These are phyloP conservation scores for Litoditis marina DNA, from an alignment of 2,888 invertebrate genomes.

Conservation along the genomic window DNA sequence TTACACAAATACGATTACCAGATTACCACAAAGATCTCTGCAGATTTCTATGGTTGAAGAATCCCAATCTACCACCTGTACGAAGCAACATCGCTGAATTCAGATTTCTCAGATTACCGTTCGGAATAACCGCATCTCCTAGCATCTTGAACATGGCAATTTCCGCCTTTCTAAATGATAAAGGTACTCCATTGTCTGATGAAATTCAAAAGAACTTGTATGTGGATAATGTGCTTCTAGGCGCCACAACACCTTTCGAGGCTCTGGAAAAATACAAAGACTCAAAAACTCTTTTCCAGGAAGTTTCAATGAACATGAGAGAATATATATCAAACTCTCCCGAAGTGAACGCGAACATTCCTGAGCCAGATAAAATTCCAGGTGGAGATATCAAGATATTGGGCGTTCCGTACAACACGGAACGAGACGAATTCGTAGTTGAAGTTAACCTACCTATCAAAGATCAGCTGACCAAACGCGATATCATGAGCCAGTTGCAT, in stretches of 20 bases:
- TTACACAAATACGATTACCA: neutral
- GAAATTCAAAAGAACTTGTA: neutral
- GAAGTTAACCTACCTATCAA: neutral
- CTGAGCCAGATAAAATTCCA: neutral
- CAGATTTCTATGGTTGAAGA: neutral
- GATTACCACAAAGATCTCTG: neutral
- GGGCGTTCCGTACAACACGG: neutral
- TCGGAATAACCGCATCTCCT: neutral
- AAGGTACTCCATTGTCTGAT: neutral
- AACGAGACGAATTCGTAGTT: neutral
- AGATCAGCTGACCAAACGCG: neutral
- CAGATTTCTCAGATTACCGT: neutral
- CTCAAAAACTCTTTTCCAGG: neutral
- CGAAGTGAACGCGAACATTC: neutral
- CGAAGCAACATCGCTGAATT: neutral
- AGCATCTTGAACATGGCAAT: neutral
- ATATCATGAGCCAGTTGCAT: neutral
- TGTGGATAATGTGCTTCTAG: conserved; percentile 2
- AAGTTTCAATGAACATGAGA: conserved; percentile 3
- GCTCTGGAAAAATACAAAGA: neutral
- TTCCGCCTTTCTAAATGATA: neutral
- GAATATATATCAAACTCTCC: neutral
- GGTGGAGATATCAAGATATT: neutral
- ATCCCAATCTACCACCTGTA: neutral
- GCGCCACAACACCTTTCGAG: neutral